Percentiles rank a stretch among this genome's conserved stretches.
Evolutionary conservation across 2,797 vertebrate genomes (phyloP).

Genomic region (Sebastiscus tertius): DNA sequence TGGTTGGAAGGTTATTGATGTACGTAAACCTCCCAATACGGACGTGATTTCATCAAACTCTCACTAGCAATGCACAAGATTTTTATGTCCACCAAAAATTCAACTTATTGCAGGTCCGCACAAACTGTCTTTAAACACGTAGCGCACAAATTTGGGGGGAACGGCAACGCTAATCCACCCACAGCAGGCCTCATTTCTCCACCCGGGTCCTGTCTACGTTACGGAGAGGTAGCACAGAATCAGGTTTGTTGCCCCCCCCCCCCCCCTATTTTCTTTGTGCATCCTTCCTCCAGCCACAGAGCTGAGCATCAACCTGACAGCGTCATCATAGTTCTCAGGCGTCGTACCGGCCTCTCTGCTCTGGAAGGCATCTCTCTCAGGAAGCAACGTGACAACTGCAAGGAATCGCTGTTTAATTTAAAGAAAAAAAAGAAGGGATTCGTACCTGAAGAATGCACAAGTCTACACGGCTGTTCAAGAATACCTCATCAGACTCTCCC

Average conservation of each 20-base stretch:
- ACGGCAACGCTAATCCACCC: slow-evolving; percentile 3
- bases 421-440: slow-evolving; percentile 54
- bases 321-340: slow-evolving; percentile 41
- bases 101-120: slow-evolving; percentile 29
- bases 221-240: slow-evolving; percentile 22
- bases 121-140: slow-evolving; percentile 29
- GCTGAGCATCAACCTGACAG: slow-evolving; percentile 18
- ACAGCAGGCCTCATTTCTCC: slow-evolving; percentile 10
- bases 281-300: slow-evolving; percentile 25
- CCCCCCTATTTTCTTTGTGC: background rate
- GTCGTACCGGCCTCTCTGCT: slow-evolving; percentile 58
- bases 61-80: background rate
- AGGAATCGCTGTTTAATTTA: slow-evolving; percentile 65
- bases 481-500: slow-evolving; percentile 80
- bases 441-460: slow-evolving; percentile 71
- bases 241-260: background rate
- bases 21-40: background rate
- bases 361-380: slow-evolving; percentile 76
- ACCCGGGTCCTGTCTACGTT: background rate
- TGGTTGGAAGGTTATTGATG: slow-evolving; percentile 13
- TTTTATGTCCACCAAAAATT: background rate
- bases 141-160: slow-evolving; percentile 28
- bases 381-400: slow-evolving; percentile 71
- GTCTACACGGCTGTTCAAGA: slow-evolving; percentile 61
- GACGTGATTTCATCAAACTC: slow-evolving; percentile 9